A percentile compares a stretch with the other conserved stretches of the same genome.
phyloP scores from a whole-genome alignment of 2,888 invertebrate species.

The Tryphoninae sp. region DNA sequence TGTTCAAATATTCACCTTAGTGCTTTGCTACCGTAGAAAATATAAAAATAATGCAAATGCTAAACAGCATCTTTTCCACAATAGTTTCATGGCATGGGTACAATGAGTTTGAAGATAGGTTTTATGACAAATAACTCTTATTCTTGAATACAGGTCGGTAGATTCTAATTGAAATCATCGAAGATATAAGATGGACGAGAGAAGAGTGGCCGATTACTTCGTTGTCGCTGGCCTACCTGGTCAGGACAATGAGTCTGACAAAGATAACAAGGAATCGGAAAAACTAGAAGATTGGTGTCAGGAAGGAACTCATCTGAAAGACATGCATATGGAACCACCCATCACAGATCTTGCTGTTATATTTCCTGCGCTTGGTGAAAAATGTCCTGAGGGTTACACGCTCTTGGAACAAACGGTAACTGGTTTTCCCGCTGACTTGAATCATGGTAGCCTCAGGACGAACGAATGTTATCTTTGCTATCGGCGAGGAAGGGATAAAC shows the following conservation, averaged over 20 bases:
- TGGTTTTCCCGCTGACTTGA: conserved; percentile 95
- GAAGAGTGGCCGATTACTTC: conserved; percentile 98
- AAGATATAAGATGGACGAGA: conserved; percentile 87
- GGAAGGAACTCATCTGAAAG: conserved; percentile 88
- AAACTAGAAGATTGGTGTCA: conserved; percentile 80
- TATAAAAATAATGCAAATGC: background rate
- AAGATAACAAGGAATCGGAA: conserved; percentile 88
- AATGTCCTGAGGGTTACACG: conserved; percentile 90
- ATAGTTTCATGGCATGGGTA: background rate
- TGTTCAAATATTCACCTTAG: background rate
- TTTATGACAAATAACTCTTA: conserved; percentile 32
- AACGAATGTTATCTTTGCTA: conserved; percentile 97
- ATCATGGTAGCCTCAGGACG: conserved; percentile 97
- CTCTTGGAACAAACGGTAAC: conserved; percentile 90
- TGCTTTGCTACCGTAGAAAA: background rate
- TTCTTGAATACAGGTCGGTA: conserved; percentile 7
- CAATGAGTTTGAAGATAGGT: background rate
- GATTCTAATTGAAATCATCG: conserved; percentile 24
- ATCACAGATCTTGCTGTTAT: conserved; percentile 97
- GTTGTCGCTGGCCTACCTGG: conserved; percentile 96
- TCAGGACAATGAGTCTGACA: conserved; percentile 82
- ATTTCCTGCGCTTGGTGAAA: conserved; percentile 94
- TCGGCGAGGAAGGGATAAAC: conserved; percentile 95
- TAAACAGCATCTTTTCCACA: background rate
- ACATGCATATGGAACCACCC: conserved; percentile 92